Percentiles rank a stretch among this genome's conserved stretches.
These are phyloP conservation scores for Rissa tridactyla DNA, from an alignment of 2,113 vertebrate genomes.

Conservation along the genomic window DNA sequence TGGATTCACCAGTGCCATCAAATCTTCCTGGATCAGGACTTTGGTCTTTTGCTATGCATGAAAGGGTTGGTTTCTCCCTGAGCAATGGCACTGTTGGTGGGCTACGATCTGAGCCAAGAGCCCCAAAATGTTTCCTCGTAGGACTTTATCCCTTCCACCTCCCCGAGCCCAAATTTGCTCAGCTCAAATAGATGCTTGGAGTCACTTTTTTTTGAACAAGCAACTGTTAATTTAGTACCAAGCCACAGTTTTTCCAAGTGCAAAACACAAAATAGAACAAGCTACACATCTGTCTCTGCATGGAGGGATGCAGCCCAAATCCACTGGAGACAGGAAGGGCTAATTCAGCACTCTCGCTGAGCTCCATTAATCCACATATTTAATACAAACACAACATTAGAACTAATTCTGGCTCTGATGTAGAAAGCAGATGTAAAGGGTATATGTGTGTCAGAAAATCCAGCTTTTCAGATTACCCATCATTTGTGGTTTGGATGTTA, in stretches of 20 bases:
- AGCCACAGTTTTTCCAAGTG: not conserved
- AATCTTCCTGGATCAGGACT: not conserved
- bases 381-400: constrained; percentile 58
- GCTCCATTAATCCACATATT: constrained; percentile 63
- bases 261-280: not conserved
- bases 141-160: not conserved
- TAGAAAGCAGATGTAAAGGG: constrained; percentile 54
- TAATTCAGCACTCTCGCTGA: constrained; percentile 57
- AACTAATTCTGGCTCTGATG: constrained; percentile 61
- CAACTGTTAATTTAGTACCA: constrained; percentile 20
- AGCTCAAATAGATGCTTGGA: not conserved
- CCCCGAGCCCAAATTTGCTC: not conserved
- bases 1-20: not conserved
- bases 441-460: constrained; percentile 49
- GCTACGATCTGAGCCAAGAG: not conserved
- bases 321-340: constrained; percentile 53
- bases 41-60: not conserved
- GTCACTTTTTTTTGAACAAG: not conserved
- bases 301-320: constrained; percentile 6
- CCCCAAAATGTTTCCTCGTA: not conserved
- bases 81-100: not conserved
- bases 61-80: not conserved
- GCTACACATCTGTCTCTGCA: constrained; percentile 22
- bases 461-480: constrained; percentile 62
- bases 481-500: constrained; percentile 63